phyloP scores from a whole-genome alignment of 64 coral and sea anemone species.

The Catalaphyllia jardinei region DNA sequence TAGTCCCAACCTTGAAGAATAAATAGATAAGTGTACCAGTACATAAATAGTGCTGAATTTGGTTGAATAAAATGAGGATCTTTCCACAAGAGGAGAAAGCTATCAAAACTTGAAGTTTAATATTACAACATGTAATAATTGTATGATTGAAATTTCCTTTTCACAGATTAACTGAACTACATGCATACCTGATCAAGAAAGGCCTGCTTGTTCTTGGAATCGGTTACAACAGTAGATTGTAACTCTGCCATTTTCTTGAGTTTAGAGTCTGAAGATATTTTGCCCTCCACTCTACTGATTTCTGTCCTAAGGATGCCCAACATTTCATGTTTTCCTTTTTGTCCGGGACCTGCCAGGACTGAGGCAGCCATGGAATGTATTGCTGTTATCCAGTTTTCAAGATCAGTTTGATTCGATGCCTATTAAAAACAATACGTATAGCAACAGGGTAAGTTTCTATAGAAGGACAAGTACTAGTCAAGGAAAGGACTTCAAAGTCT shows the following conservation, averaged over 20 bases:
- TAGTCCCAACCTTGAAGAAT: no score
- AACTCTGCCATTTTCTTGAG: constrained; percentile 99
- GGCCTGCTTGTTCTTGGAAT: constrained; percentile 91
- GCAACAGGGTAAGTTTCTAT: not conserved
- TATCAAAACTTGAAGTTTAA: no score
- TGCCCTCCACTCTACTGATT: constrained; percentile 65
- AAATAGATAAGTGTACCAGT: no score
- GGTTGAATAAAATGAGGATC: no score
- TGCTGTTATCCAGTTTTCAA: constrained; percentile 95
- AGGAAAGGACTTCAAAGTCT: not conserved
- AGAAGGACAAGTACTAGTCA: not conserved
- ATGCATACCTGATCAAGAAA: constrained; percentile 90
- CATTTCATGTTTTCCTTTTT: constrained; percentile 87
- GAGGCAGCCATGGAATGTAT: constrained; percentile 87
- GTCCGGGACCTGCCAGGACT: constrained; percentile 62
- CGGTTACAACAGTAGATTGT: constrained; percentile 93
- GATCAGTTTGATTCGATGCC: constrained; percentile 91
- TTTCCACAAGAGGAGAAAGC: no score
- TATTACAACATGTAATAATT: no score
- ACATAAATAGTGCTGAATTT: no score
- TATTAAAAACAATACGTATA: not conserved
- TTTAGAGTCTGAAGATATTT: constrained; percentile 90
- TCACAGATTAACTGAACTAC: not conserved
- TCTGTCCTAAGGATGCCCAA: constrained; percentile 46
- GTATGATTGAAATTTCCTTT: no score